A percentile compares a stretch with the other conserved stretches of the same genome.
Evolutionary conservation across 1,140 invertebrate species (phyloP).

Genomic region (Euborellia annulipes): DNA sequence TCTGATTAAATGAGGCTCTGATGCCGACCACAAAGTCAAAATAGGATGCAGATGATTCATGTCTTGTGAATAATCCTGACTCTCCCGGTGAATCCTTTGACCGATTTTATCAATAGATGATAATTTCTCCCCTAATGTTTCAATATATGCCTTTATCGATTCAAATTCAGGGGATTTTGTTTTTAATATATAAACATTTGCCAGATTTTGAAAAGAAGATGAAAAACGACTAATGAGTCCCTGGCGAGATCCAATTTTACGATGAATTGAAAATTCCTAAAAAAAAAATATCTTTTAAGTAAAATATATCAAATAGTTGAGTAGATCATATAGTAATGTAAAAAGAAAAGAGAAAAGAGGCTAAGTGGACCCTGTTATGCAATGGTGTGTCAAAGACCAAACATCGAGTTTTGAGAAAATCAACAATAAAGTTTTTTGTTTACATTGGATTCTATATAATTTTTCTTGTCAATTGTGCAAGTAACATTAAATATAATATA

Average conservation of each 20-base stretch:
- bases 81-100: constrained; percentile 48
- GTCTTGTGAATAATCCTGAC: constrained; percentile 35
- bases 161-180: constrained; percentile 46
- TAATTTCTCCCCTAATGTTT: constrained; percentile 44
- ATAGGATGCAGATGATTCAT: constrained; percentile 38
- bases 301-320: neutral
- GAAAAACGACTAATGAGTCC: constrained; percentile 38
- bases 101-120: constrained; percentile 45
- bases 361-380: too few relatives aligned
- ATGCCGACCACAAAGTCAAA: constrained; percentile 34
- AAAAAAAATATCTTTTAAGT: constrained; percentile 2
- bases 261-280: constrained; percentile 46
- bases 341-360: too few relatives aligned
- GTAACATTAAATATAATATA: too few relatives aligned
- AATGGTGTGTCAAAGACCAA: too few relatives aligned
- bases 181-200: constrained; percentile 36
- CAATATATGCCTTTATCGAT: constrained; percentile 43
- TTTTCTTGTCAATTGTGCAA: too few relatives aligned
- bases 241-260: constrained; percentile 35
- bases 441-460: too few relatives aligned
- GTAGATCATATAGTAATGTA: neutral
- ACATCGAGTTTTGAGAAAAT: too few relatives aligned
- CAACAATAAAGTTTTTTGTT: too few relatives aligned
- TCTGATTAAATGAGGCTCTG: constrained; percentile 33
- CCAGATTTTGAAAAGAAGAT: constrained; percentile 42